Percentiles rank a stretch among this genome's conserved stretches.
These are phyloP conservation scores for Leptinotarsa haldemani DNA, from an alignment of 2,888 invertebrate species.

Conservation along the genomic window DNA sequence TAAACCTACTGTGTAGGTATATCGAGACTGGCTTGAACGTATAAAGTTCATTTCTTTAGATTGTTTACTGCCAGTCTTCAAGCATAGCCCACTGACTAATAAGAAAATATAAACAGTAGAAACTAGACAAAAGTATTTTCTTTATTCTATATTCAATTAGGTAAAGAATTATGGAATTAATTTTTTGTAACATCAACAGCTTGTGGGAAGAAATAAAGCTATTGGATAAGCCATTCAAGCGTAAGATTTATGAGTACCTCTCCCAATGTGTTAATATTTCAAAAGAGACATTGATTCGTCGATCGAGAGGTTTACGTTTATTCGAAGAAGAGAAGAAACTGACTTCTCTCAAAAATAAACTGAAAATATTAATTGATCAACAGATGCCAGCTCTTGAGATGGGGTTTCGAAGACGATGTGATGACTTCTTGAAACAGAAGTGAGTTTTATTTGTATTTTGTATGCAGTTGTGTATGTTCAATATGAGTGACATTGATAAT, in stretches of 20 bases:
- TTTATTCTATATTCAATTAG: too few species aligned
- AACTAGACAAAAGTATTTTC: too few species aligned
- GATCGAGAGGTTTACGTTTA: background rate
- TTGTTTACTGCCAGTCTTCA: too few species aligned
- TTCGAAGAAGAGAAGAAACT: background rate
- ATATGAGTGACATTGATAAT: too few species aligned
- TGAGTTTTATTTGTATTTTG: background rate
- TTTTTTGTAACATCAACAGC: background rate
- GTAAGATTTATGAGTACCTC: background rate
- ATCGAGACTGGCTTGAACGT: too few species aligned
- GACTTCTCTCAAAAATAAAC: background rate
- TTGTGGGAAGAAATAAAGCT: background rate
- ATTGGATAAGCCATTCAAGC: background rate
- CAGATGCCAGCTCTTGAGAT: background rate
- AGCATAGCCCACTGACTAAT: too few species aligned
- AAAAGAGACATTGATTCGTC: background rate
- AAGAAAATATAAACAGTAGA: too few species aligned
- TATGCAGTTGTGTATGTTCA: too few species aligned
- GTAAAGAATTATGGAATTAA: background rate
- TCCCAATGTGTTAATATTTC: background rate
- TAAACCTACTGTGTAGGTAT: too few species aligned
- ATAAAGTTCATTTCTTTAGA: too few species aligned
- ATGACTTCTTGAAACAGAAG: background rate
- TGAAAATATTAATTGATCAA: background rate
- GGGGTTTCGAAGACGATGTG: background rate